Evolutionary conservation across 2,888 invertebrate species (phyloP), one percentile per base, ranked within the genome.

Genomic region (Trisateles emortualis): DNA sequence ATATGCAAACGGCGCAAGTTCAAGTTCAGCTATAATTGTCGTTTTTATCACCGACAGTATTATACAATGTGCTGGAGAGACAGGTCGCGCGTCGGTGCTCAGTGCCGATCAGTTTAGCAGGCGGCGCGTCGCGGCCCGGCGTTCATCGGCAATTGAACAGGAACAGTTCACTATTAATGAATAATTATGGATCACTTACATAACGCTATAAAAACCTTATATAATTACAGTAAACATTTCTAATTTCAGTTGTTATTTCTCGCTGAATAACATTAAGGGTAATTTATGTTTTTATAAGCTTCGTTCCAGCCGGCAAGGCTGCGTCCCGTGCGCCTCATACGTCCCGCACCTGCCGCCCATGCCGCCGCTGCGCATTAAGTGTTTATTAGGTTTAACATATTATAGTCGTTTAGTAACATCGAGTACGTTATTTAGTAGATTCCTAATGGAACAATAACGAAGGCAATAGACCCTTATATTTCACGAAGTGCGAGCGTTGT

Each of bases 1-100:
- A 70, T 68, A 69, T 63, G 64, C 64, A 73, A 76, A 74, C 73
- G 71, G 68, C 41, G 41, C 45, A 74, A 76, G 65, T 22, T 3
- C 22, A 5, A 5, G n/a, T 76, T 76, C 19, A 44, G 62, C 66
- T 65, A 60, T 78, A 74, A 73, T 64, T 73, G 74, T 72, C 60
- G 69, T 60, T 67, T n/a, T n/a, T n/a, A n/a, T n/a, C n/a, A n/a
- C n/a, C n/a, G n/a, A n/a, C n/a, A n/a, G n/a, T n/a, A n/a, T n/a
- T n/a, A n/a, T n/a, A n/a, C n/a, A n/a, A n/a, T n/a, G n/a, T n/a
- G n/a, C n/a, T n/a, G n/a, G n/a, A n/a, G n/a, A n/a, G n/a, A n/a
- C n/a, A n/a, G n/a, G n/a, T n/a, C n/a, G n/a, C n/a, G n/a, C n/a
- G n/a, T n/a, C n/a, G n/a, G n/a, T n/a, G n/a, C n/a, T 19, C 19